A percentile compares a stretch with the other conserved stretches of the same genome.
Conservation (phyloP, 1,140 invertebrate genomes). For the Berghia stephanieae region DNA sequence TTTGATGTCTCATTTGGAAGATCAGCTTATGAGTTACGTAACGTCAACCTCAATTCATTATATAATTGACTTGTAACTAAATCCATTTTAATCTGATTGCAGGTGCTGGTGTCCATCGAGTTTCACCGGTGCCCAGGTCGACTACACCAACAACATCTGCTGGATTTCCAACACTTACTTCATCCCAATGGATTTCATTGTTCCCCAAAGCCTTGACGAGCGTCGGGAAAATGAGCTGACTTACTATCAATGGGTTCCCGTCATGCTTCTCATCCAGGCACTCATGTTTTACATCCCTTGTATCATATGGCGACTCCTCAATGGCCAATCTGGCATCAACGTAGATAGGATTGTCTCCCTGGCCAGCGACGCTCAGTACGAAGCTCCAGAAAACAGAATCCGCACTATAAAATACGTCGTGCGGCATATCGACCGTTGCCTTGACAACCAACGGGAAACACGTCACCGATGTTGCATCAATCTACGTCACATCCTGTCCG, state of each 20-base stretch:
- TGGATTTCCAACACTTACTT: slow-evolving; percentile 69
- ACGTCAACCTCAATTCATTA: too few species aligned
- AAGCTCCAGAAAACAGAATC: slow-evolving; percentile 60
- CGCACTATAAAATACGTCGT: slow-evolving; percentile 65
- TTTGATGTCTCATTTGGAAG: too few species aligned
- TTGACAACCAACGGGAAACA: slow-evolving; percentile 63
- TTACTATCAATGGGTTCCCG: slow-evolving; percentile 73
- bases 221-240: slow-evolving; percentile 58
- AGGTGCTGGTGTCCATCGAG: slow-evolving; percentile 61
- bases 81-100: too few species aligned
- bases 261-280: slow-evolving; percentile 70
- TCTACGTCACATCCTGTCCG: slow-evolving; percentile 59
- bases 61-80: too few species aligned
- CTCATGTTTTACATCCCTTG: slow-evolving; percentile 71
- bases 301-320: slow-evolving; percentile 70
- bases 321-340: slow-evolving; percentile 68
- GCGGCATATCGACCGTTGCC: slow-evolving; percentile 64
- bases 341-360: slow-evolving; percentile 62
- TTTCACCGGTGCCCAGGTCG: slow-evolving; percentile 68
- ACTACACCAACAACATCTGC: slow-evolving; percentile 66
- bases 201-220: slow-evolving; percentile 48
- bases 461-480: slow-evolving; percentile 59
- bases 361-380: slow-evolving; percentile 56
- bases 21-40: too few species aligned
- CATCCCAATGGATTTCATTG: slow-evolving; percentile 58